These are phyloP conservation scores for Catharus minimus DNA, from an alignment of 2,113 vertebrate genomes.

Conservation along the genomic window DNA sequence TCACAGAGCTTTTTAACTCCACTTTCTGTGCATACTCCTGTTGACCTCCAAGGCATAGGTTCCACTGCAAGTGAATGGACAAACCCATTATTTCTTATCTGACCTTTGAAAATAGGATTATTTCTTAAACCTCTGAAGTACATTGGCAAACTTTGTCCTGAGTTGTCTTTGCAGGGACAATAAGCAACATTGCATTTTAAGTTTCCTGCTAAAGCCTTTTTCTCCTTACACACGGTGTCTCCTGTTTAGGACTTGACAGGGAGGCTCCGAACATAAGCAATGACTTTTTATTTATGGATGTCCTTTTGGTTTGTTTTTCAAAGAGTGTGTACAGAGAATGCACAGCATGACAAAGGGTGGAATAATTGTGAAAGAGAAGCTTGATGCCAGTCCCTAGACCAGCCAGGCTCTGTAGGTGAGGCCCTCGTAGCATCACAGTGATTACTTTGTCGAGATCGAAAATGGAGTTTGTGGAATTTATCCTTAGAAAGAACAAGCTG, in stretches of 20 bases:
- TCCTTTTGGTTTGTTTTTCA: conserved; percentile 1
- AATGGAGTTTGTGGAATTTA: background rate
- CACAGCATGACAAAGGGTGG: background rate
- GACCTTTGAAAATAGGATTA: conserved; percentile 61
- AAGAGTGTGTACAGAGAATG: background rate
- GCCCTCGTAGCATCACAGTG: background rate
- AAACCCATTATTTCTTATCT: conserved; percentile 32
- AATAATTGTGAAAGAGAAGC: conserved; percentile 26
- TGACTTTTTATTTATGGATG: background rate
- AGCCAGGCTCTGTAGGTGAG: background rate
- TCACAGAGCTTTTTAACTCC: background rate
- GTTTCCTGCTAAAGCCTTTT: background rate
- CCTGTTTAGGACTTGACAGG: background rate
- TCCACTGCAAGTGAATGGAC: conserved; percentile 16
- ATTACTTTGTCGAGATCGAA: conserved; percentile 14
- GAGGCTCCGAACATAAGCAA: background rate
- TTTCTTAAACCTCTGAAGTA: conserved; percentile 46
- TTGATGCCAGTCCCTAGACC: background rate
- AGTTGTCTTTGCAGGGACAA: conserved; percentile 8
- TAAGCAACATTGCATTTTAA: background rate
- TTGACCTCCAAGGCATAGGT: conserved; percentile 6
- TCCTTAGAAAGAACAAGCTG: conserved; percentile 18
- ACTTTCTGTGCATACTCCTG: background rate
- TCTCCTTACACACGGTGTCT: background rate
- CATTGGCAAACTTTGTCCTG: conserved; percentile 33